Percentiles rank a stretch among this genome's conserved stretches.
These are phyloP conservation scores for Oasisia sp. DNA, from an alignment of 2,888 invertebrate genomes.

Conservation along the genomic window DNA sequence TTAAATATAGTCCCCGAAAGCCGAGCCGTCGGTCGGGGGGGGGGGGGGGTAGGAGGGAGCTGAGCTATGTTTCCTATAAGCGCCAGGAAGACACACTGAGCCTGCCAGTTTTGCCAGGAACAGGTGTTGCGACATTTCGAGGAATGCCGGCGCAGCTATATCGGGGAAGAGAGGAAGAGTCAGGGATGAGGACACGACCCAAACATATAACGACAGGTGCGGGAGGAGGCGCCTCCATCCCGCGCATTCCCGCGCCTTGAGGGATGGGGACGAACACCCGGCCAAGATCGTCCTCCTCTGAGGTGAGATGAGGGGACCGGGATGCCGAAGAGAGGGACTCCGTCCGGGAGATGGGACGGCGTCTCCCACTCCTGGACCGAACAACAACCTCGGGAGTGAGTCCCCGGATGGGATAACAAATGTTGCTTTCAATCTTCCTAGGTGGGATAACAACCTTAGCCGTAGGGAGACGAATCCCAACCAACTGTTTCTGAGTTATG, in stretches of 20 bases:
- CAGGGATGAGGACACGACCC: not conserved
- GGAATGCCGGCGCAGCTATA: not conserved
- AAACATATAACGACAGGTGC: not conserved
- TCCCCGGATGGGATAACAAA: not conserved
- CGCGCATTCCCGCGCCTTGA: not conserved
- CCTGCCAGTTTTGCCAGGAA: constrained; percentile 6
- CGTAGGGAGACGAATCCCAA: not conserved
- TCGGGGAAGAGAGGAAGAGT: not conserved
- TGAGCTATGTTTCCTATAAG: not conserved
- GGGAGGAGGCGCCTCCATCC: constrained; percentile 1
- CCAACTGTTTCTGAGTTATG: not conserved
- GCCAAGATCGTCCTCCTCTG: not conserved
- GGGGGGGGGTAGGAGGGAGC: not conserved
- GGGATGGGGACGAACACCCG: not conserved
- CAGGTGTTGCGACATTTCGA: constrained; percentile 3
- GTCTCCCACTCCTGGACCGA: not conserved
- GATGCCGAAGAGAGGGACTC: too few species aligned
- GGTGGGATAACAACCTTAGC: not conserved
- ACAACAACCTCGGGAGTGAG: not conserved
- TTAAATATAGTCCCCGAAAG: not conserved
- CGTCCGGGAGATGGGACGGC: not conserved
- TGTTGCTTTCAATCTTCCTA: not conserved
- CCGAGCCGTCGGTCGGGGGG: not conserved
- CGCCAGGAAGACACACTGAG: constrained; percentile 7
- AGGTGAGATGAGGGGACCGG: not conserved